Evolutionary conservation across 2,113 vertebrate species (phyloP).

Genomic region (Austrofundulus limnaeus): DNA sequence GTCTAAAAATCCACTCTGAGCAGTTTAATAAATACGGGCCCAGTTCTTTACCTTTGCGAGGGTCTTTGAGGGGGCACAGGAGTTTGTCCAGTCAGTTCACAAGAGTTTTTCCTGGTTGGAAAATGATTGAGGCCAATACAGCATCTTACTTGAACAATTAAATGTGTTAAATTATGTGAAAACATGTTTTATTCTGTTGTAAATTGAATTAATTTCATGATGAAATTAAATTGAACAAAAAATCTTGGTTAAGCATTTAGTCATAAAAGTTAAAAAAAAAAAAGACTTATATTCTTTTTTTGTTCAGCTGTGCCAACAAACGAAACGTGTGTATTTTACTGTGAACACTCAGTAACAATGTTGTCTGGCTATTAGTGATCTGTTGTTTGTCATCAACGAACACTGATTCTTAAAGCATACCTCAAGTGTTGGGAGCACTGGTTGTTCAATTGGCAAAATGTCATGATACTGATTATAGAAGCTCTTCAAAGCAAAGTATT

Average conservation of each 20-base stretch:
- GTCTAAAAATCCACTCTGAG: too few species aligned
- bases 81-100: too few species aligned
- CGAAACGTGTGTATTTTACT: background rate
- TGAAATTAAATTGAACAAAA: conserved; percentile 2
- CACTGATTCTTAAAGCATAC: conserved; percentile 40
- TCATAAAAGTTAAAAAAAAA: conserved; percentile 8
- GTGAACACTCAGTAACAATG: conserved; percentile 1
- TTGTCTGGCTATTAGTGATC: conserved; percentile 19
- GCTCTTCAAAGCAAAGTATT: background rate
- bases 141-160: background rate
- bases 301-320: conserved; percentile 2
- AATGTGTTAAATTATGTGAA: too few species aligned
- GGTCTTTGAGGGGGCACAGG: too few species aligned
- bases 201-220: conserved; percentile 2
- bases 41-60: too few species aligned
- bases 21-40: too few species aligned
- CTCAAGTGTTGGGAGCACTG: background rate
- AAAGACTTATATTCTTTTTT: conserved; percentile 9
- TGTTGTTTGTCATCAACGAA: conserved; percentile 9
- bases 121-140: conserved; percentile 16
- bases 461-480: conserved; percentile 1
- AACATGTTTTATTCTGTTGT: too few species aligned
- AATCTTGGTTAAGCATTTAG: conserved; percentile 19
- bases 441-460: conserved; percentile 1
- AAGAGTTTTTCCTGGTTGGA: background rate